phyloP scores from a whole-genome alignment of 2,888 invertebrate species.

The Nasonovia ribisnigri region DNA sequence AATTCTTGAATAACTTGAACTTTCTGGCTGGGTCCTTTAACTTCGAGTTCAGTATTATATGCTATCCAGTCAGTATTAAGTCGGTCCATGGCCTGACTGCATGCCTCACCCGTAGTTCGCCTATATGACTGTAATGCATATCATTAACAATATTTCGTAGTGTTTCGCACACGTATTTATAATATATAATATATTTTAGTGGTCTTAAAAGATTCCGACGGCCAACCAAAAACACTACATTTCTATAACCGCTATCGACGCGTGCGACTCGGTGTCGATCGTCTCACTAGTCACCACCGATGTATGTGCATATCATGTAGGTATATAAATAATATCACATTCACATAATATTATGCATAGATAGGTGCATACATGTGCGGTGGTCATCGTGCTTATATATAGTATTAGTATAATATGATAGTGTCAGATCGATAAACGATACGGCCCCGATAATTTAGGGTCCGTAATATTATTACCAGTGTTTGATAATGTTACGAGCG shows the following conservation, averaged over 20 bases:
- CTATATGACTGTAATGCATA: too few species aligned
- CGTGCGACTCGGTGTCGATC: neutral
- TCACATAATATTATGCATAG: neutral
- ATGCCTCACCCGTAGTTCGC: too few species aligned
- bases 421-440: constrained; percentile 17
- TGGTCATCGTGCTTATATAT: too few species aligned
- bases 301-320: neutral
- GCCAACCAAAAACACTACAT: neutral
- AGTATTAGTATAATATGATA: neutral
- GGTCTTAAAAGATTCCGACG: neutral
- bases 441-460: neutral
- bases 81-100: too few species aligned
- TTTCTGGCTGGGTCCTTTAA: too few species aligned
- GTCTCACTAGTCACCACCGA: too few species aligned
- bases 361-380: neutral
- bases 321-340: too few species aligned
- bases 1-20: too few species aligned
- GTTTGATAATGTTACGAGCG: neutral
- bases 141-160: neutral
- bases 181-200: neutral
- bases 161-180: neutral
- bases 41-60: too few species aligned
- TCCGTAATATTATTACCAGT: neutral
- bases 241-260: neutral
- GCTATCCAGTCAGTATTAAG: too few species aligned